Percentiles rank a stretch among this genome's conserved stretches.
phyloP scores from a whole-genome alignment of 2,888 invertebrate species.

The Hypsopygia costalis region DNA sequence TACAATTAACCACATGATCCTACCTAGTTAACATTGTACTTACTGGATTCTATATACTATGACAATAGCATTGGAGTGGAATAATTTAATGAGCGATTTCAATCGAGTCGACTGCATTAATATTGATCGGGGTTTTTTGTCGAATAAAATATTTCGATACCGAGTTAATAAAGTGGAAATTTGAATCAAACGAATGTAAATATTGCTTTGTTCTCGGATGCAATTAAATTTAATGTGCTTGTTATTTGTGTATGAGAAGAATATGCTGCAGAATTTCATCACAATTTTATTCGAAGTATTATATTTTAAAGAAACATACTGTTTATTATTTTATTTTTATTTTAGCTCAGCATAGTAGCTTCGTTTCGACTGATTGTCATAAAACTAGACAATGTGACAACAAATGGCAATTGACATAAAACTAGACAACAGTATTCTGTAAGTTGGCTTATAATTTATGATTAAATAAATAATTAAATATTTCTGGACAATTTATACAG shows the following conservation, averaged over 20 bases:
- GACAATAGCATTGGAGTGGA: conserved; percentile 5
- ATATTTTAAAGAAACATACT: no score
- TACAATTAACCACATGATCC: no score
- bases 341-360: no score
- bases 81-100: conserved; percentile 12
- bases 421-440: no score
- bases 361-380: no score
- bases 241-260: conserved; percentile 4
- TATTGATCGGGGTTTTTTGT: conserved; percentile 11
- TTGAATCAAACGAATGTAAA: conserved; percentile 8
- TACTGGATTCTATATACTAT: neutral
- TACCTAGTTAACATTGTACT: neutral
- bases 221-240: neutral
- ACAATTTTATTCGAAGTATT: neutral
- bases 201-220: conserved; percentile 6
- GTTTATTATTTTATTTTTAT: no score
- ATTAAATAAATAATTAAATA: no score
- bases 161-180: conserved; percentile 9
- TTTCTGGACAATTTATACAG: no score
- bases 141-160: conserved; percentile 8
- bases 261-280: neutral
- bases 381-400: no score
- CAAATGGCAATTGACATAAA: no score
- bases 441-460: no score
- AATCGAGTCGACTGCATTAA: conserved; percentile 8